Evolutionary conservation across 2,797 vertebrate species (phyloP).

Genomic region (Sebastes cheni): DNA sequence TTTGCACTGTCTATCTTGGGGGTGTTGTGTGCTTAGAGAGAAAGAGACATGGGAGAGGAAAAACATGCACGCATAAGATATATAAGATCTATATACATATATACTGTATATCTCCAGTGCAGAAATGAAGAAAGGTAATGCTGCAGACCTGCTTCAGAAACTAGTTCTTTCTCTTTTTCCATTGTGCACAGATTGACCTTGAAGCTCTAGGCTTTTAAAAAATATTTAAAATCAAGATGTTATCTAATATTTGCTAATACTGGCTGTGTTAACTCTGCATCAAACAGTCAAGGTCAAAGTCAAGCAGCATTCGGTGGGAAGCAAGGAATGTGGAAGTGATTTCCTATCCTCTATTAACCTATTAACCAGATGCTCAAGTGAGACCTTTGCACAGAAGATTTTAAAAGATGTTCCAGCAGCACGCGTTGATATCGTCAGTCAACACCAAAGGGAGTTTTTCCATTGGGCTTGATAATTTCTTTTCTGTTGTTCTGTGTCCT

Average conservation of each 20-base stretch:
- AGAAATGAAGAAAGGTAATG: conserved; percentile 15
- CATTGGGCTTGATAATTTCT: conserved; percentile 5
- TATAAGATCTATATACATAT: conserved; percentile 64
- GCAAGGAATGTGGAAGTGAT: not conserved
- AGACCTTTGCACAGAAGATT: not conserved
- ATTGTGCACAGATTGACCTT: conserved; percentile 12
- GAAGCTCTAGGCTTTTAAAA: not conserved
- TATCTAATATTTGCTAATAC: conserved; percentile 1
- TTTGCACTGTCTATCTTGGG: conserved; percentile 41
- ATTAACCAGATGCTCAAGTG: conserved; percentile 9
- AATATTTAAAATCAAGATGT: not conserved
- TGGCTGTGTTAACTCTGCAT: conserved; percentile 3
- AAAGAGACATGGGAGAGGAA: conserved; percentile 15
- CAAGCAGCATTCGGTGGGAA: not conserved
- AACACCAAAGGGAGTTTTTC: not conserved
- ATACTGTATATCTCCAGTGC: conserved; percentile 11
- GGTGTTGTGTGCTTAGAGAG: conserved; percentile 38
- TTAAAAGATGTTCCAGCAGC: conserved; percentile 12
- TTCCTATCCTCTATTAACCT: conserved; percentile 13
- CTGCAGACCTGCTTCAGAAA: conserved; percentile 7
- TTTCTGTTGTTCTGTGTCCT: not conserved
- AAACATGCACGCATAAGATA: conserved; percentile 45
- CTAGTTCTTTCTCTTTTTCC: not conserved
- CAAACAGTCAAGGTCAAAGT: not conserved
- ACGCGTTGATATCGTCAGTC: not conserved